phyloP scores from a whole-genome alignment of 2,113 vertebrate genomes.

The Microcebus tavaratra region DNA sequence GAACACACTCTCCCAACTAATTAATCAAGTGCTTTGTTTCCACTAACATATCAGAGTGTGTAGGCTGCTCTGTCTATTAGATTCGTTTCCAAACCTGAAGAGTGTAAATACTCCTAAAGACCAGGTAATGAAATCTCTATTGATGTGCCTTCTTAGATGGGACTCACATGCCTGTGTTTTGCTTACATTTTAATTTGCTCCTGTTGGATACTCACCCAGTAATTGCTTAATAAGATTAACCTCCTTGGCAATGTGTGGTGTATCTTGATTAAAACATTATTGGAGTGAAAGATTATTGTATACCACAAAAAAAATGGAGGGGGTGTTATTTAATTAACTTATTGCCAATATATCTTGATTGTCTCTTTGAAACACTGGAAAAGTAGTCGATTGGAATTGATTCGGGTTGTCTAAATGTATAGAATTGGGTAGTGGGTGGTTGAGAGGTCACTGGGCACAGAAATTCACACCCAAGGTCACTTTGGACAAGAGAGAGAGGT shows the following conservation, averaged over 20 bases:
- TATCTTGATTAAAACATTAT: conserved; percentile 83
- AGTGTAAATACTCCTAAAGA: conserved; percentile 74
- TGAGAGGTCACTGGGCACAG: not conserved
- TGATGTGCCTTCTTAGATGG: conserved; percentile 65
- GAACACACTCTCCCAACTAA: conserved; percentile 53
- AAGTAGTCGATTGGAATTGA: conserved; percentile 70
- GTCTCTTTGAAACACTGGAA: conserved; percentile 70
- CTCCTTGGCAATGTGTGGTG: conserved; percentile 81
- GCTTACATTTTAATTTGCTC: conserved; percentile 83
- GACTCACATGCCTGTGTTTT: conserved; percentile 74
- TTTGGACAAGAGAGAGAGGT: not conserved
- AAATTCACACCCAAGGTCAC: conserved; percentile 50
- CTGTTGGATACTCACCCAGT: conserved; percentile 82
- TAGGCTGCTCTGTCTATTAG: conserved; percentile 66
- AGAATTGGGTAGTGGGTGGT: not conserved
- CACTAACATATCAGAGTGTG: conserved; percentile 38
- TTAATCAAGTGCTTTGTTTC: conserved; percentile 65
- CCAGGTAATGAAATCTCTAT: conserved; percentile 77
- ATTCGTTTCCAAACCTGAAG: conserved; percentile 46
- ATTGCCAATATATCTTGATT: conserved; percentile 81
- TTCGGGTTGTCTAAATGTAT: conserved; percentile 66
- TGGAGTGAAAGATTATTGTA: conserved; percentile 73
- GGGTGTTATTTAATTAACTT: conserved; percentile 84
- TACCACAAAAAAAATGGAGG: conserved; percentile 68
- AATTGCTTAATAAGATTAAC: conserved; percentile 86